phyloP scores from a whole-genome alignment of 2,113 vertebrate genomes.

The Alaudala cheleensis region DNA sequence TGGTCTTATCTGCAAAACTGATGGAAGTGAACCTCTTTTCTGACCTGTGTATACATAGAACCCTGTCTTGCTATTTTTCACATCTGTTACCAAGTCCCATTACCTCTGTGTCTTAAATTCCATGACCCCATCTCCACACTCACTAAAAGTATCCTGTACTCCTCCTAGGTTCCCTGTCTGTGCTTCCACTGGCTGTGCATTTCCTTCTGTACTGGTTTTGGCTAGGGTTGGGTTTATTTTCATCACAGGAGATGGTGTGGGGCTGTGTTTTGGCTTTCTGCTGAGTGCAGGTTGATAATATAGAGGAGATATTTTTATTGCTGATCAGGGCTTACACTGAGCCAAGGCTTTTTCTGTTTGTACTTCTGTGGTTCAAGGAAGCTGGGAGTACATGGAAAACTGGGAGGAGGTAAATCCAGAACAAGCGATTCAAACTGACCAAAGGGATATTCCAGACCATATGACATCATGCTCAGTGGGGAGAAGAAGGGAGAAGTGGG shows the following conservation, averaged over 20 bases:
- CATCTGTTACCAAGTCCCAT: neutral
- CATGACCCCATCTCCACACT: neutral
- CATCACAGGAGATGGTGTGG: neutral
- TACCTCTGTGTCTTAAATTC: neutral
- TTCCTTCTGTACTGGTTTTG: neutral
- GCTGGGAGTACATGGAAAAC: neutral
- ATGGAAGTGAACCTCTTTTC: neutral
- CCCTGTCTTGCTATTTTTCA: neutral
- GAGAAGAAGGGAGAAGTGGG: neutral
- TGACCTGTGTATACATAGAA: neutral
- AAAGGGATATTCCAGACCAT: neutral
- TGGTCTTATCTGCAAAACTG: neutral
- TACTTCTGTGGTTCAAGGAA: neutral
- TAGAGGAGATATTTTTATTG: too few relatives aligned
- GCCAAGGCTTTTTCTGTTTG: neutral
- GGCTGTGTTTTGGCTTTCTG: neutral
- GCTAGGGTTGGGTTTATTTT: neutral
- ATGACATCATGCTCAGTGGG: neutral
- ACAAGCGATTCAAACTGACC: neutral
- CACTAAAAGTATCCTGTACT: too few relatives aligned
- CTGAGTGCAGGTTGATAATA: neutral
- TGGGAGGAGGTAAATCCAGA: neutral
- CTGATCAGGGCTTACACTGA: neutral
- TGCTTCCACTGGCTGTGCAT: neutral
- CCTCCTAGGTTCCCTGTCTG: neutral